Conservation (phyloP, 2,888 invertebrate species). For the Drosophila maculinotata region DNA sequence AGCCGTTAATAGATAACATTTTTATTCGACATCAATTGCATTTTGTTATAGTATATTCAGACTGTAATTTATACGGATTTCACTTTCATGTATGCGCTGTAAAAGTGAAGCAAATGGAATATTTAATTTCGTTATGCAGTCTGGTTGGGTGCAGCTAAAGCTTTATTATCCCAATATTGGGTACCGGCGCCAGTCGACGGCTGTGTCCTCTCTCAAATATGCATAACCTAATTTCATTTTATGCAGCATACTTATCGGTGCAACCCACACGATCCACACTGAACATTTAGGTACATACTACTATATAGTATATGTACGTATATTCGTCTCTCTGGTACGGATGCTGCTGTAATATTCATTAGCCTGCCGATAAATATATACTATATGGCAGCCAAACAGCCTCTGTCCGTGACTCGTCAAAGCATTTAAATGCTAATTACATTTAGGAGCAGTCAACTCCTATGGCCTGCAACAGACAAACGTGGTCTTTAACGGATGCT, state of each 20-base stretch:
- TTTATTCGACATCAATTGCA: slow-evolving; percentile 6
- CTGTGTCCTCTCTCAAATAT: slow-evolving; percentile 45
- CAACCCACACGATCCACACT: slow-evolving; percentile 31
- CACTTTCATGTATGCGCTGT: neutral
- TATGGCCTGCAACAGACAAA: neutral
- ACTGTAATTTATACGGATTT: neutral
- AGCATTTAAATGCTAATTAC: slow-evolving; percentile 70
- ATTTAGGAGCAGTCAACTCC: slow-evolving; percentile 46
- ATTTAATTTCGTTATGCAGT: slow-evolving; percentile 12
- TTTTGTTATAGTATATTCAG: neutral
- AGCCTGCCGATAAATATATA: slow-evolving; percentile 41
- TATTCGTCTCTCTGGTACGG: slow-evolving; percentile 6
- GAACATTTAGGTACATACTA: too few relatives aligned
- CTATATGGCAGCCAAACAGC: slow-evolving; percentile 14
- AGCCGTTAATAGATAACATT: slow-evolving; percentile 19
- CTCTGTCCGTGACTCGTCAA: slow-evolving; percentile 35
- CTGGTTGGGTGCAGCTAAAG: neutral
- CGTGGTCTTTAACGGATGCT: slow-evolving; percentile 12
- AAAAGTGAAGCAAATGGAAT: slow-evolving; percentile 5
- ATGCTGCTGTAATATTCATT: slow-evolving; percentile 58
- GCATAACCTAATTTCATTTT: slow-evolving; percentile 67
- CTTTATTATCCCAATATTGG: slow-evolving; percentile 10
- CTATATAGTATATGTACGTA: too few relatives aligned
- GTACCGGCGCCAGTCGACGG: neutral
- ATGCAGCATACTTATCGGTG: slow-evolving; percentile 56